These are phyloP conservation scores for Caenorhabditis sp. DNA, from an alignment of 2,888 invertebrate genomes.

Conservation along the genomic window DNA sequence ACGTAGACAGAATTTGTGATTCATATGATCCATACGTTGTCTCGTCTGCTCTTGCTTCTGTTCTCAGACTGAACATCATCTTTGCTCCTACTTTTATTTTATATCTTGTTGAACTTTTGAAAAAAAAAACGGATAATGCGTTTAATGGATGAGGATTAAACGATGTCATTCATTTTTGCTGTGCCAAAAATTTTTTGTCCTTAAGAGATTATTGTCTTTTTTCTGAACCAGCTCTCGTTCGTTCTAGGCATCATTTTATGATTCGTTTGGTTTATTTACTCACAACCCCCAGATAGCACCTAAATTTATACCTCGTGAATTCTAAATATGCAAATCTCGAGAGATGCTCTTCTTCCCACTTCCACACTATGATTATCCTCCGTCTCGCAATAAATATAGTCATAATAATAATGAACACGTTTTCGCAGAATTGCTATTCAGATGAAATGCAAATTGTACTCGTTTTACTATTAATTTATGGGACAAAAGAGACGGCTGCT, in stretches of 20 bases:
- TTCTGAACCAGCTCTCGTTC: not conserved
- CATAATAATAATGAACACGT: conserved; percentile 17
- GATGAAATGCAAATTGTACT: conserved; percentile 66
- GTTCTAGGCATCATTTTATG: not conserved
- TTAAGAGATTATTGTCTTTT: not conserved
- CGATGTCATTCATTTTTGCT: not conserved
- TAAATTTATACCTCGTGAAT: not conserved
- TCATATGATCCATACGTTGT: conserved; percentile 43
- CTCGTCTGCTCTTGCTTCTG: not conserved
- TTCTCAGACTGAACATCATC: not conserved
- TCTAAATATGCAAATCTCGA: conserved; percentile 18
- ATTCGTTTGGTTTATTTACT: not conserved
- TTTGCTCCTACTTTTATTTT: conserved; percentile 2
- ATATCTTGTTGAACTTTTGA: conserved; percentile 40
- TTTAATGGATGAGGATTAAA: conserved; percentile 32
- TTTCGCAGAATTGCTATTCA: conserved; percentile 59
- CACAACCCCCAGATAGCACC: not conserved
- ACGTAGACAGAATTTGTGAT: conserved; percentile 37
- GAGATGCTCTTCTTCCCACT: not conserved
- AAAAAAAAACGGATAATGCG: conserved; percentile 28
- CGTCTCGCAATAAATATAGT: not conserved
- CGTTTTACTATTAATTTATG: conserved; percentile 56
- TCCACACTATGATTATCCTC: not conserved
- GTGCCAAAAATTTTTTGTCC: not conserved
- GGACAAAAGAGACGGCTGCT: conserved; percentile 45